Conservation (phyloP, 1,140 invertebrate species). For the Myzus persicae region DNA sequence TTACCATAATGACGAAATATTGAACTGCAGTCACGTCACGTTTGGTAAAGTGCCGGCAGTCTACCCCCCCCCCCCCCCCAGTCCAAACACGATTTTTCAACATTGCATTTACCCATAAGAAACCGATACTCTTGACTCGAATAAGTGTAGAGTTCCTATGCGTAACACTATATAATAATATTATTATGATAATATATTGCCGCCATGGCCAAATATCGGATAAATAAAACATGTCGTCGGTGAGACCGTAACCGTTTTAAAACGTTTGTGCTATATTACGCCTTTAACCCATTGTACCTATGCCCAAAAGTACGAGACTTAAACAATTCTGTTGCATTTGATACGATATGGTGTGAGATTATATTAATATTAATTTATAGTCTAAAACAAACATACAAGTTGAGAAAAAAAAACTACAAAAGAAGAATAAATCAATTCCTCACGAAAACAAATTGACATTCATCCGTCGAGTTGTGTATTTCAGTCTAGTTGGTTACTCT, state of each 20-base stretch:
- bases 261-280: background rate
- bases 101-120: background rate
- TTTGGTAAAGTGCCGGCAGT: constrained; percentile 44
- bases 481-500: too few species aligned
- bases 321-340: too few species aligned
- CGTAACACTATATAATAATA: background rate
- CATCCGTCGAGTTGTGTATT: too few species aligned
- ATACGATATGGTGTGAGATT: too few species aligned
- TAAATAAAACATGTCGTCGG: background rate
- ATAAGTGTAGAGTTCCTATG: background rate
- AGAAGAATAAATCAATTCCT: too few species aligned
- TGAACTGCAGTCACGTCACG: constrained; percentile 54
- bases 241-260: background rate
- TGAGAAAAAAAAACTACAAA: too few species aligned
- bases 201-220: background rate
- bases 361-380: too few species aligned
- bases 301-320: too few species aligned
- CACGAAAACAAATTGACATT: too few species aligned
- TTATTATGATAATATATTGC: background rate
- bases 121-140: background rate
- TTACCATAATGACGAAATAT: constrained; percentile 58
- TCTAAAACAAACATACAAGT: too few species aligned
- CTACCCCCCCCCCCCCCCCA: background rate
- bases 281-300: too few species aligned
- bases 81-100: background rate